Base-by-base conservation (phyloP, 2,888 invertebrate genomes). In the Ectemnius lituratus region DNA sequence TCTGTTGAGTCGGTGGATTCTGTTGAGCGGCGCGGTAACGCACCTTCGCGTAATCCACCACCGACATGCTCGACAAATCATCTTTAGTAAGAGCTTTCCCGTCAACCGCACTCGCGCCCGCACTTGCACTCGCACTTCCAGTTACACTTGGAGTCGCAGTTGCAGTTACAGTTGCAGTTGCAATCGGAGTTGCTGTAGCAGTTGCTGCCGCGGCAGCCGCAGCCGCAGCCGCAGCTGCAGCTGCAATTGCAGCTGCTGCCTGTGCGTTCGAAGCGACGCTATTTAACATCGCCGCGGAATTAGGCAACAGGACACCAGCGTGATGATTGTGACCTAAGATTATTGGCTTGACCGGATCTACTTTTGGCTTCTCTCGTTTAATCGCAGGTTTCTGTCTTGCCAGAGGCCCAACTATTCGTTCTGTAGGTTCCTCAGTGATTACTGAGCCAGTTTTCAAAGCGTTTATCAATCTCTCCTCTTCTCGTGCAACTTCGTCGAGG, bases 391-490 rank as follows among this genome's bases (percentile, higher is more conserved):
- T 90, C 63, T 88, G 88, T n/a, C 85, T 81, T 0, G 70, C 58
- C 13, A 78, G 63, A 2, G 71, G 59, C 45, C 68, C 56, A 0
- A 65, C 61, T 0, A 79, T 62, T 18, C 63, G 68, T 46, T 79
- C 80, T 14, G 74, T 64, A 0, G 90, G 87, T 69, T 93, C 93
- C 76, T 93, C 93, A 71, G 91, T 92, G 59, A 94, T 92, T 4
- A 94, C 91, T 37, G 93, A 93, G 14, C 96, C 96, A 28, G 95
- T 95, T 85, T 96, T 95, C 75, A 96, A 91, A 11, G 96, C 96
- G 84, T 96, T 94, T 83, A 96, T 94, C 76, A 96, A 92, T 65
- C 95, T 92, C 89, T 96, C 96, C 88, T 96, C 96, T 88, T 96
- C 96, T 37, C 95, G 92, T n/a, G 95, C 96, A 5, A 96, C 95